Conservation (phyloP, 1,140 invertebrate genomes). For the Piezodorus guildinii region DNA sequence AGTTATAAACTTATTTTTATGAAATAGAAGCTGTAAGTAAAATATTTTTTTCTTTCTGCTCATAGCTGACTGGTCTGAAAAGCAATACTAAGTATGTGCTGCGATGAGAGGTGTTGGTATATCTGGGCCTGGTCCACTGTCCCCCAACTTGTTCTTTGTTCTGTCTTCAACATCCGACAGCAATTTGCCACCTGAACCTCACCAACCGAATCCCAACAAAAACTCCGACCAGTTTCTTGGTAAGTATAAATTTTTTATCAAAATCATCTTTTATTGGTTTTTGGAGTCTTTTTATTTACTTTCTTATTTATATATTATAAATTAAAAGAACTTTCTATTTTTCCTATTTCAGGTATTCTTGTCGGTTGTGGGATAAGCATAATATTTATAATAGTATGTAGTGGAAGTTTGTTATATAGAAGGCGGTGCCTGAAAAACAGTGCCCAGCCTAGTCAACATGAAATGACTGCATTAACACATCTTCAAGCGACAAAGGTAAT, state of each 20-base stretch:
- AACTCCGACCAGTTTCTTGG: slow-evolving; percentile 23
- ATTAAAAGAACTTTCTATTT: neutral
- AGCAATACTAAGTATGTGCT: slow-evolving; percentile 41
- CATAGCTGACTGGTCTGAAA: slow-evolving; percentile 35
- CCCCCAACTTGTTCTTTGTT: slow-evolving; percentile 32
- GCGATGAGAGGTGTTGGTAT: slow-evolving; percentile 41
- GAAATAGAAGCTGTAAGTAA: no score
- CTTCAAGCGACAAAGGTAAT: slow-evolving; percentile 37
- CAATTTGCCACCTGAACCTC: neutral
- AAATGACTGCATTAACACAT: slow-evolving; percentile 35
- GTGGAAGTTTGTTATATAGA: slow-evolving; percentile 32
- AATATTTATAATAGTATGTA: slow-evolving; percentile 33
- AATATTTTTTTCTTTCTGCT: no score
- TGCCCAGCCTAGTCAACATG: slow-evolving; percentile 30
- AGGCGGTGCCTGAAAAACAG: slow-evolving; percentile 32
- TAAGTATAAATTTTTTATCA: slow-evolving; percentile 2
- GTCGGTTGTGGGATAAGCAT: slow-evolving; percentile 33
- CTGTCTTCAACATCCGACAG: slow-evolving; percentile 32
- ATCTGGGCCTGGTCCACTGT: slow-evolving; percentile 40
- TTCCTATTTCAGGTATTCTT: slow-evolving; percentile 32
- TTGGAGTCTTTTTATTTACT: neutral
- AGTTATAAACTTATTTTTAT: neutral
- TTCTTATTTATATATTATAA: neutral
- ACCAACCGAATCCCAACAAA: slow-evolving; percentile 12
- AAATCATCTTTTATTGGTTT: no score